These are phyloP conservation scores for Cabera pusaria DNA, from an alignment of 2,888 invertebrate genomes.

Conservation along the genomic window DNA sequence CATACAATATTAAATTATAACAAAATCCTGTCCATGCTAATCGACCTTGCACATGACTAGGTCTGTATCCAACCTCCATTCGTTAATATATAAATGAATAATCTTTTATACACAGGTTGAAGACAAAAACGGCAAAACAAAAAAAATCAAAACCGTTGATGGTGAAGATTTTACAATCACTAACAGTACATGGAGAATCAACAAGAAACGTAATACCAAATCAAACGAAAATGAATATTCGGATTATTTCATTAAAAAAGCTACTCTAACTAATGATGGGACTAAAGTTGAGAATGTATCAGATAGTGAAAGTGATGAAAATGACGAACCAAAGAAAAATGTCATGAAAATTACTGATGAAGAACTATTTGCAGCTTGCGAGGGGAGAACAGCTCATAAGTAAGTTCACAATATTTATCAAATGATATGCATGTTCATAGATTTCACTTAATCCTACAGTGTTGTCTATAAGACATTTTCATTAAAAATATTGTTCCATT, in stretches of 20 bases:
- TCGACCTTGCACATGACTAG: no score
- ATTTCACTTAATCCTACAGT: no score
- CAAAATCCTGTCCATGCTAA: no score
- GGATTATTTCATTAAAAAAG: slow-evolving; percentile 65
- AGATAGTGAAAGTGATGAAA: slow-evolving; percentile 45
- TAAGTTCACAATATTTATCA: slow-evolving; percentile 51
- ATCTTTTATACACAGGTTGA: slow-evolving; percentile 58
- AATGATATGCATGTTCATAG: no score
- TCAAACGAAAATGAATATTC: slow-evolving; percentile 53
- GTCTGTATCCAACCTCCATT: no score
- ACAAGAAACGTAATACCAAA: slow-evolving; percentile 44
- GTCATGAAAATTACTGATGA: slow-evolving; percentile 86
- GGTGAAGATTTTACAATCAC: slow-evolving; percentile 59
- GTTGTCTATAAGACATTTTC: no score
- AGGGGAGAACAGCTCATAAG: slow-evolving; percentile 93
- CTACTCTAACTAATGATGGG: slow-evolving; percentile 59
- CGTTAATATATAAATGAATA: no score
- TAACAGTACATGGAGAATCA: slow-evolving; percentile 66
- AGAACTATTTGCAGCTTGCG: slow-evolving; percentile 90
- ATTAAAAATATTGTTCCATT: no score
- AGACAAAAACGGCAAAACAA: slow-evolving; percentile 69
- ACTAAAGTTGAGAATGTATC: slow-evolving; percentile 49
- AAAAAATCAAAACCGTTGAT: slow-evolving; percentile 64
- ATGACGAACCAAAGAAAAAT: slow-evolving; percentile 43
- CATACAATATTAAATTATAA: no score